These are phyloP conservation scores for Neomorphus geoffroyi DNA, from an alignment of 2,797 vertebrate genomes.

Conservation along the genomic window DNA sequence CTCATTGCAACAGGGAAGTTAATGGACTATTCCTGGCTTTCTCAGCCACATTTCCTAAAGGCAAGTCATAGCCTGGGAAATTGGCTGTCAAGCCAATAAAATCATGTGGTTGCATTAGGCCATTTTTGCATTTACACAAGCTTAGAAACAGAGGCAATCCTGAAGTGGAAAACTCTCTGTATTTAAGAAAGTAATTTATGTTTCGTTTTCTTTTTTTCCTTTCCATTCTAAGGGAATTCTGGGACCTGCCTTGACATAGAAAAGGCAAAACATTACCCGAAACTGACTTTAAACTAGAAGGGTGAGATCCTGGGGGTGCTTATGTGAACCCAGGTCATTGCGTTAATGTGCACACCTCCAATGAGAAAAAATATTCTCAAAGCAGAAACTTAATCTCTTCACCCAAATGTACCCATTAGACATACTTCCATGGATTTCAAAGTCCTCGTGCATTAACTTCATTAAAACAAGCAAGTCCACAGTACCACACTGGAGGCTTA, in stretches of 20 bases:
- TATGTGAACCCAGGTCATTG: neutral
- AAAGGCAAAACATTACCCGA: neutral
- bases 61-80: conserved; percentile 50
- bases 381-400: neutral
- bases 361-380: neutral
- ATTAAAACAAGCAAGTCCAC: neutral
- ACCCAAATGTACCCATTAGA: neutral
- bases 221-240: neutral
- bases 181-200: neutral
- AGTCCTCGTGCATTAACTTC: neutral
- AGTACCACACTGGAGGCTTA: neutral
- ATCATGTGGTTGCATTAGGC: neutral
- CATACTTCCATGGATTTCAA: neutral
- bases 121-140: neutral
- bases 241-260: neutral
- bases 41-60: conserved; percentile 26
- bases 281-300: neutral
- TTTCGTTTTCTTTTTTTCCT: neutral
- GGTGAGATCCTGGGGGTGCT: neutral
- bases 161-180: neutral
- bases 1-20: neutral
- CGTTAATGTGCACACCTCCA: neutral
- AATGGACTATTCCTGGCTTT: conserved; percentile 29
- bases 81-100: conserved; percentile 38
- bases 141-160: conserved; percentile 4